Conservation (phyloP, 2,797 vertebrate species). For the Luscinia luscinia region DNA sequence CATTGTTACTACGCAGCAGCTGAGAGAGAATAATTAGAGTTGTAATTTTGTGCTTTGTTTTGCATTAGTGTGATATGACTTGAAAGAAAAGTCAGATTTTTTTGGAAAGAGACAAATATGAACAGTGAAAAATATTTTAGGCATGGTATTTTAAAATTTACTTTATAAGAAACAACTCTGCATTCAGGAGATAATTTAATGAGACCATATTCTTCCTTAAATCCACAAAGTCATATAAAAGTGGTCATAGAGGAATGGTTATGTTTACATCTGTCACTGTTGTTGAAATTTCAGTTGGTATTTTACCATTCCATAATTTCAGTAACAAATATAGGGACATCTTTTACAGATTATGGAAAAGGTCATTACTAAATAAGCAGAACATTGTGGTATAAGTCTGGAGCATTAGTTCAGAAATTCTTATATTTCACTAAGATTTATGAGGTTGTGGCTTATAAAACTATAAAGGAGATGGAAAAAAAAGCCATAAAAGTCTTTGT, state of each 20-base stretch:
- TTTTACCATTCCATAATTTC: neutral
- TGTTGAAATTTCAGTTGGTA: neutral
- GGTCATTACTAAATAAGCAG: neutral
- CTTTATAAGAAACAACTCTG: neutral
- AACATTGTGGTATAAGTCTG: neutral
- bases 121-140: neutral
- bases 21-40: conserved; percentile 7
- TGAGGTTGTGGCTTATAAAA: neutral
- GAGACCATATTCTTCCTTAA: neutral
- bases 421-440: neutral
- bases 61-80: neutral
- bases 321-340: neutral
- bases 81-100: neutral
- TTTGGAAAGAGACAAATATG: neutral
- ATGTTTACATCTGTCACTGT: neutral
- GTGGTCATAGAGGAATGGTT: neutral
- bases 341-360: neutral
- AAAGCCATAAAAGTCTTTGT: neutral
- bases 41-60: neutral
- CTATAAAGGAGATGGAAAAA: neutral
- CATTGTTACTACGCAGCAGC: neutral
- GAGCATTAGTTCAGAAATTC: neutral
- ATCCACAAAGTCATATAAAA: neutral
- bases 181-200: neutral
- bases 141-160: neutral